Evolutionary conservation across 2,113 vertebrate genomes (phyloP).

Genomic region (Gallinago jamesoni): DNA sequence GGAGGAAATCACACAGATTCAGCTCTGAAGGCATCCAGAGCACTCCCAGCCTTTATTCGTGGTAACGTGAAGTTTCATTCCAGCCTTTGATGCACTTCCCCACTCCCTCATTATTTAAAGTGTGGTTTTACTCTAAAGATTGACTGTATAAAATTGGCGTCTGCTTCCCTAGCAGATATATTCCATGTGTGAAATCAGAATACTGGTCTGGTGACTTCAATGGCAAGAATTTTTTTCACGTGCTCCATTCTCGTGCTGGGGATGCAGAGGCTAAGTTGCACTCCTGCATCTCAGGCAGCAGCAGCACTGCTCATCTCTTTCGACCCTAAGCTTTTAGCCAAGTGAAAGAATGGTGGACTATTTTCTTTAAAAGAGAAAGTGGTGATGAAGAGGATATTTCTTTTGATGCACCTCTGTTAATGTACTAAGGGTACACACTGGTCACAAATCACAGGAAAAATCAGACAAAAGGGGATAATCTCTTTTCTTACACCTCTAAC

Average conservation of each 20-base stretch:
- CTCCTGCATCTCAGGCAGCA: not conserved
- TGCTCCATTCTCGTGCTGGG: not conserved
- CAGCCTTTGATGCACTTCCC: slow-evolving; percentile 27
- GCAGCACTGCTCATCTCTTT: not conserved
- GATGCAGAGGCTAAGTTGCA: not conserved
- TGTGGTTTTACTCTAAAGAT: slow-evolving; percentile 39
- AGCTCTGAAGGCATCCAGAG: slow-evolving; percentile 37
- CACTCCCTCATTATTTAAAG: slow-evolving; percentile 41
- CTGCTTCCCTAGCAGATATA: slow-evolving; percentile 35
- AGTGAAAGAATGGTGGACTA: not conserved
- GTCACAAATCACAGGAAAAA: slow-evolving; percentile 5
- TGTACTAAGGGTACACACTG: not conserved
- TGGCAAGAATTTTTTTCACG: not conserved
- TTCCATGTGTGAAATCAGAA: slow-evolving; percentile 54
- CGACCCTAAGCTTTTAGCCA: not conserved
- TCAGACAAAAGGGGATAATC: not conserved
- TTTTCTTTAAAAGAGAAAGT: not conserved
- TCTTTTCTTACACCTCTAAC: not conserved
- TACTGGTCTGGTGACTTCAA: not conserved
- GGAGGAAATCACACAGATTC: not conserved
- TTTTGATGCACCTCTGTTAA: not conserved
- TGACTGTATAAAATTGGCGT: slow-evolving; percentile 45
- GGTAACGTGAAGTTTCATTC: not conserved
- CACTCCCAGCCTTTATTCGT: not conserved
- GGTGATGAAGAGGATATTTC: not conserved